These are phyloP conservation scores for Ormyrus pomaceus DNA, from an alignment of 2,888 invertebrate species.

Conservation along the genomic window DNA sequence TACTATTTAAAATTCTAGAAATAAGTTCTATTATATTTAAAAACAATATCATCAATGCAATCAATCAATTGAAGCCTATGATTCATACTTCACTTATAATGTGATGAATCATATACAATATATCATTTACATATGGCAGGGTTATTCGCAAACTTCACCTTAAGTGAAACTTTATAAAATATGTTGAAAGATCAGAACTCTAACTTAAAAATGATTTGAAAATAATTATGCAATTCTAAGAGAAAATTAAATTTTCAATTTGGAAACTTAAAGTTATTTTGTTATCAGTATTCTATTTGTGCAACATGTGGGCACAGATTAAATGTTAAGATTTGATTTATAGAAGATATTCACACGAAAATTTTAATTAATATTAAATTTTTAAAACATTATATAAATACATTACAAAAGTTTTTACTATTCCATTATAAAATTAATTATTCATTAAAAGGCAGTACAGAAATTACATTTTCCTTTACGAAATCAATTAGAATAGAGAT, in stretches of 20 bases:
- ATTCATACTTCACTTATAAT: constrained; percentile 45
- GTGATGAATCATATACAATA: constrained; percentile 39
- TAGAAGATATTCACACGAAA: background rate
- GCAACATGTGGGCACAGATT: background rate
- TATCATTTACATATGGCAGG: constrained; percentile 38
- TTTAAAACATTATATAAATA: no score
- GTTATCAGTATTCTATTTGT: background rate
- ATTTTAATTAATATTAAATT: no score
- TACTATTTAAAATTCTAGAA: background rate
- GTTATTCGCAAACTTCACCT: constrained; percentile 16
- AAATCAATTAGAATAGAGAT: no score
- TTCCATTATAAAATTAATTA: no score
- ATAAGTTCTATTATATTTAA: constrained; percentile 9
- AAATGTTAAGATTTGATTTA: background rate
- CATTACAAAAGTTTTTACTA: no score
- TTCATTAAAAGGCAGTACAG: no score
- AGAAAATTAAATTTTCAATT: no score
- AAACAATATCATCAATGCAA: constrained; percentile 33
- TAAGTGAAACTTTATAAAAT: background rate
- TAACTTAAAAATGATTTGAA: no score
- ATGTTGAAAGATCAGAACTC: no score
- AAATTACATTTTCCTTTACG: no score
- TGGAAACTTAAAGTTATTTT: no score
- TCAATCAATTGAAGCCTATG: constrained; percentile 48
- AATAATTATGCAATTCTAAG: no score